These are phyloP conservation scores for Lycaena phlaeas DNA, from an alignment of 2,888 invertebrate species.

Conservation along the genomic window DNA sequence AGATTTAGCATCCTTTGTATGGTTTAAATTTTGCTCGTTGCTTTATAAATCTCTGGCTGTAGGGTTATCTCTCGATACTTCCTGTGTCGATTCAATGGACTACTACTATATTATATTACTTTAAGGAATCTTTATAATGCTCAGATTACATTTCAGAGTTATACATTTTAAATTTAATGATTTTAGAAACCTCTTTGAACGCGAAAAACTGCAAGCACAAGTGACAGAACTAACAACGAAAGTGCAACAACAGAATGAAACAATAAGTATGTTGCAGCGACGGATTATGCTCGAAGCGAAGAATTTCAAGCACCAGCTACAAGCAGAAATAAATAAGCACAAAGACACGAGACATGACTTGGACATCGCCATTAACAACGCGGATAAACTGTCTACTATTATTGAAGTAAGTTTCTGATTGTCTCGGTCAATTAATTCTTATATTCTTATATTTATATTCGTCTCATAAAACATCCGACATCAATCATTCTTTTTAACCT, in stretches of 20 bases:
- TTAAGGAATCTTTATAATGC: no score
- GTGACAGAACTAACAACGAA: slow-evolving; percentile 69
- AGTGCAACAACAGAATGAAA: slow-evolving; percentile 75
- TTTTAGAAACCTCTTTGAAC: slow-evolving; percentile 77
- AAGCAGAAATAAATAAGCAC: slow-evolving; percentile 78
- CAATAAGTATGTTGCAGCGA: slow-evolving; percentile 76
- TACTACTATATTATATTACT: no score
- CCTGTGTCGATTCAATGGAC: no score
- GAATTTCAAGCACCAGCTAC: slow-evolving; percentile 80
- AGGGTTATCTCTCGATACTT: no score
- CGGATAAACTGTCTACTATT: slow-evolving; percentile 73
- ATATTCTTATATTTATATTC: no score
- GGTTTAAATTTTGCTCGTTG: no score
- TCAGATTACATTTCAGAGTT: slow-evolving; percentile 7
- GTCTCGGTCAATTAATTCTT: background rate
- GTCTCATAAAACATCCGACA: no score
- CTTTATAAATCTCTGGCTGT: no score
- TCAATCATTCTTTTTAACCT: no score
- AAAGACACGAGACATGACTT: slow-evolving; percentile 80
- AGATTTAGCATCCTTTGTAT: no score
- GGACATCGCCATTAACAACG: slow-evolving; percentile 74
- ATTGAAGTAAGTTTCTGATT: slow-evolving; percentile 61
- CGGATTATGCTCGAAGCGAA: slow-evolving; percentile 82
- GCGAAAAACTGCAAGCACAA: slow-evolving; percentile 80
- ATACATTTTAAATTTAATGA: no score